A percentile compares a stretch with the other conserved stretches of the same genome.
Conservation (phyloP, 1,140 invertebrate species). For the Bombus cullumanus region DNA sequence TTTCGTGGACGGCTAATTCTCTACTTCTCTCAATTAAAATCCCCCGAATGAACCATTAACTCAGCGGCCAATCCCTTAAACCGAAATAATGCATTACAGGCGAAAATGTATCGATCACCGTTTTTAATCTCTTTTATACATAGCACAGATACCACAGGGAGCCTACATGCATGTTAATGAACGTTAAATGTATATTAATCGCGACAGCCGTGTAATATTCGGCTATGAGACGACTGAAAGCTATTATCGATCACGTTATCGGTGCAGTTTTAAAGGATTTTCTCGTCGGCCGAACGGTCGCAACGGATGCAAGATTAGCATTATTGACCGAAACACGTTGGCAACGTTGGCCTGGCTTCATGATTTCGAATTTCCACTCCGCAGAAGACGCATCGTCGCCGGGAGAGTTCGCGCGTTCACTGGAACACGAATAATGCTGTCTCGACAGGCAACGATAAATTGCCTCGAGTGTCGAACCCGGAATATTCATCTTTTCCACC, state of each 20-base stretch:
- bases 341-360: conserved; percentile 49
- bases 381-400: conserved; percentile 50
- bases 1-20: no score
- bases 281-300: conserved; percentile 25
- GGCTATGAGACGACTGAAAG: no score
- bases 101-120: no score
- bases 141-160: no score
- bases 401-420: conserved; percentile 18
- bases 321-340: conserved; percentile 58
- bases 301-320: conserved; percentile 56
- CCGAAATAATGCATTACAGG: no score
- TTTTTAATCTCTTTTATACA: no score
- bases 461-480: conserved; percentile 2
- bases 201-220: no score
- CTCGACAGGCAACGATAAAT: conserved; percentile 14
- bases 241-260: not conserved
- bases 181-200: no score
- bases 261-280: conserved; percentile 58
- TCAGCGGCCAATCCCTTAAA: no score
- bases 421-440: conserved; percentile 36
- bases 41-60: no score
- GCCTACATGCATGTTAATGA: no score
- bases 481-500: conserved; percentile 7
- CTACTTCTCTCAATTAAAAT: no score
- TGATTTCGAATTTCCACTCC: conserved; percentile 59